Conservation (phyloP, 2,797 vertebrate species). For the Lophotriccus pileatus region DNA sequence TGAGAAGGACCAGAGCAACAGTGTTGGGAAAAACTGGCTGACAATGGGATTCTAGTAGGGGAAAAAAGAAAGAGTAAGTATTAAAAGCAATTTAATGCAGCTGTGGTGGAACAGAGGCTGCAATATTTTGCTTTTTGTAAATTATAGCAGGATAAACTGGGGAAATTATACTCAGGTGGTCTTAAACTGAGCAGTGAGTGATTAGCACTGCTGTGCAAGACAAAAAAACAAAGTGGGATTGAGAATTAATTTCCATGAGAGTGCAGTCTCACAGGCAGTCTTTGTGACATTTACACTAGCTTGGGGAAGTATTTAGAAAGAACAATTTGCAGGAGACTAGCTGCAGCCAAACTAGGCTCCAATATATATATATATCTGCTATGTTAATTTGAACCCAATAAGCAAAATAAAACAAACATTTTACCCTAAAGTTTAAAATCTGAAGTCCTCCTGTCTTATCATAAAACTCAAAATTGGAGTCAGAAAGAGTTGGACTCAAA, state of each 20-base stretch:
- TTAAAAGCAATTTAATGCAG: neutral
- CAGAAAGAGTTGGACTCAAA: neutral
- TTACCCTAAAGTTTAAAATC: neutral
- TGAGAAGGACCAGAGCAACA: slow-evolving; percentile 93
- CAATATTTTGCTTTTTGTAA: neutral
- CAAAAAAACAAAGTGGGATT: neutral
- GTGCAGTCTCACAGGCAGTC: neutral
- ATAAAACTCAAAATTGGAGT: neutral
- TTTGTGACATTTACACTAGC: neutral
- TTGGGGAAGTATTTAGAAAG: neutral
- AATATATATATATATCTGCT: neutral
- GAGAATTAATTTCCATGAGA: neutral
- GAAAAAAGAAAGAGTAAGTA: neutral
- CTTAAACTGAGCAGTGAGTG: neutral
- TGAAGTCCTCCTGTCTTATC: neutral
- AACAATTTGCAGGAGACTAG: neutral
- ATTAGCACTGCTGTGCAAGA: neutral
- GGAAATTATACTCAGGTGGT: neutral
- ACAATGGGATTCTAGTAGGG: slow-evolving; percentile 84
- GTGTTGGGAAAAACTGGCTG: slow-evolving; percentile 95
- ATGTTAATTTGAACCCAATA: neutral
- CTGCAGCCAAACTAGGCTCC: neutral
- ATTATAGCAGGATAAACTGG: neutral
- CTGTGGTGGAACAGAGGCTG: neutral
- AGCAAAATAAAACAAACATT: neutral